Evolutionary conservation across 2,797 vertebrate genomes (phyloP).

Genomic region (Chloroceryle amazona): DNA sequence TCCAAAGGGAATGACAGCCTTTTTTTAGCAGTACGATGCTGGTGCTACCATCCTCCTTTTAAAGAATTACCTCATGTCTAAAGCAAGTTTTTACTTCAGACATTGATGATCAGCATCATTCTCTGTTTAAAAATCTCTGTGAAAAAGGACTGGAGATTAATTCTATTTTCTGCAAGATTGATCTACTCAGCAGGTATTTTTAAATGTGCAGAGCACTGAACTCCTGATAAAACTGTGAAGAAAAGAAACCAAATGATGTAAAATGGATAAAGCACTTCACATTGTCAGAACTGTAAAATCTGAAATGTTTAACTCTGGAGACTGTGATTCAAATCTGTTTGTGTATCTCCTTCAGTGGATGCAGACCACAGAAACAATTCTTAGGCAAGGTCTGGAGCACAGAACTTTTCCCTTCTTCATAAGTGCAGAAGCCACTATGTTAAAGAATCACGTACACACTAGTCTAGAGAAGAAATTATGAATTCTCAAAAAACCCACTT

Average conservation of each 20-base stretch:
- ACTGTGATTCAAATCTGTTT: background rate
- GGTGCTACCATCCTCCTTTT: background rate
- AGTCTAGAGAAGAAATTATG: background rate
- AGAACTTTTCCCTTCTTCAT: background rate
- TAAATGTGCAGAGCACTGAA: background rate
- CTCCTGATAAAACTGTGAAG: background rate
- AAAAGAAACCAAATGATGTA: background rate
- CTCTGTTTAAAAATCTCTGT: background rate
- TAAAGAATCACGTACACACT: background rate
- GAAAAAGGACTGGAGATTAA: background rate
- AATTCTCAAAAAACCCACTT: background rate
- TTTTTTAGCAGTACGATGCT: background rate
- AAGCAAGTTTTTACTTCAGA: background rate
- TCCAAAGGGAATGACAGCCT: background rate
- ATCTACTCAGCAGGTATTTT: background rate
- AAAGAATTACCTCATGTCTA: background rate
- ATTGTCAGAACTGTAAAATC: background rate
- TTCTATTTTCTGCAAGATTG: background rate
- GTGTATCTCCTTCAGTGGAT: background rate
- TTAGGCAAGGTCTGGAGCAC: background rate
- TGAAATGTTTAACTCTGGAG: background rate
- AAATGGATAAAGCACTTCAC: background rate
- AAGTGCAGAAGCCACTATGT: background rate
- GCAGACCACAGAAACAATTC: background rate
- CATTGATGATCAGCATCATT: background rate